phyloP scores from a whole-genome alignment of 2,797 vertebrate genomes.

The Anabas testudineus region DNA sequence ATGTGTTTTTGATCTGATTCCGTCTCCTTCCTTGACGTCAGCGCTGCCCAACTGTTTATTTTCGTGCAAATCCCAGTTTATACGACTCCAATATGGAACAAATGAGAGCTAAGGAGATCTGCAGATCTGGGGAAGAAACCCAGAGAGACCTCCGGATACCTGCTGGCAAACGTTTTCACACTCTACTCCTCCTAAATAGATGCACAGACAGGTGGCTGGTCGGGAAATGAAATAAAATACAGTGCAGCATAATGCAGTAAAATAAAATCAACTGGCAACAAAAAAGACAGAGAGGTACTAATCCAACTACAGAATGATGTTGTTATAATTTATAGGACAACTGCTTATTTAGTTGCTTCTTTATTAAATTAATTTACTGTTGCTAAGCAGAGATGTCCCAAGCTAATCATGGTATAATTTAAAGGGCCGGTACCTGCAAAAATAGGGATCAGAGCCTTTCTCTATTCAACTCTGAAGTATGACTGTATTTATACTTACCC shows the following conservation, averaged over 20 bases:
- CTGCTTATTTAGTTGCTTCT: too few relatives aligned
- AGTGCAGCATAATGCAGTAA: too few relatives aligned
- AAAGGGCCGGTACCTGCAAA: too few relatives aligned
- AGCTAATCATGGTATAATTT: too few relatives aligned
- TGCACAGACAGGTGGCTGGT: slow-evolving; percentile 5
- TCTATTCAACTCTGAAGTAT: too few relatives aligned
- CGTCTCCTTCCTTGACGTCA: slow-evolving; percentile 75
- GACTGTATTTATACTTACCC: too few relatives aligned
- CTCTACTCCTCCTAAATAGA: slow-evolving; percentile 34
- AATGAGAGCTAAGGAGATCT: slow-evolving; percentile 55
- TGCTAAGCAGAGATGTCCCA: too few relatives aligned
- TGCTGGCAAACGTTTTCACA: slow-evolving; percentile 47
- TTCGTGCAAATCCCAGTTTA: slow-evolving; percentile 64
- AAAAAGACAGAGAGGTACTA: background rate
- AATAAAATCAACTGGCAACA: background rate
- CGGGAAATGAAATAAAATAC: background rate
- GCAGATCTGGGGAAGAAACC: slow-evolving; percentile 40
- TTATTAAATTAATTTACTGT: too few relatives aligned
- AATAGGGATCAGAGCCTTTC: too few relatives aligned
- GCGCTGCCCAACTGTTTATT: slow-evolving; percentile 60
- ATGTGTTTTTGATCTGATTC: slow-evolving; percentile 76
- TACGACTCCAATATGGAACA: slow-evolving; percentile 68
- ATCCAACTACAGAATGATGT: background rate
- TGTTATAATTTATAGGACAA: too few relatives aligned
- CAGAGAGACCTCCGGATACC: slow-evolving; percentile 50